Percentiles rank a stretch among this genome's conserved stretches.
phyloP scores from a whole-genome alignment of 2,888 invertebrate species.

The Drosophila pseudotakahashii region DNA sequence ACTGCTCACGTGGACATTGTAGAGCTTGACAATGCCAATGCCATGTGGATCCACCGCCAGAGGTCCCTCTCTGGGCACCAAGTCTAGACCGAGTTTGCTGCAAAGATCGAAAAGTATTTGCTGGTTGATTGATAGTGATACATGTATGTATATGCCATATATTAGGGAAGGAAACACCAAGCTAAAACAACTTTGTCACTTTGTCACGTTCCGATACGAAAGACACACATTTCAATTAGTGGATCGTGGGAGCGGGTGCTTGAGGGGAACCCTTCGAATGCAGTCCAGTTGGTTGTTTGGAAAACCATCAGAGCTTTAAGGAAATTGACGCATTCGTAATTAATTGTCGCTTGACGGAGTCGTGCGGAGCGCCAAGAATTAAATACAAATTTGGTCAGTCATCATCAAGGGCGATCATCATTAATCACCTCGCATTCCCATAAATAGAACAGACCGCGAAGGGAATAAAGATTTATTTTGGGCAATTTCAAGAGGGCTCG shows the following conservation, averaged over 20 bases:
- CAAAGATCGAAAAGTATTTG: constrained; percentile 65
- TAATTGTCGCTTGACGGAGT: constrained; percentile 58
- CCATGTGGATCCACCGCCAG: constrained; percentile 95
- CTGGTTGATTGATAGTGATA: constrained; percentile 29
- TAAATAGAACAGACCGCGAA: constrained; percentile 30
- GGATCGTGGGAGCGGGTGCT: constrained; percentile 14
- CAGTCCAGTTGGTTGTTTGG: constrained; percentile 55
- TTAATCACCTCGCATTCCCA: constrained; percentile 58
- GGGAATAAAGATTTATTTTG: constrained; percentile 16
- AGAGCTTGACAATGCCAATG: constrained; percentile 94
- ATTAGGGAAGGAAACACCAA: constrained; percentile 23
- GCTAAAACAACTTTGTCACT: constrained; percentile 60
- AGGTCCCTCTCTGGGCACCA: constrained; percentile 95
- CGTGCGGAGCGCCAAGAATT: constrained; percentile 53
- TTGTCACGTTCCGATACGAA: constrained; percentile 63
- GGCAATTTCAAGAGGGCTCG: not conserved
- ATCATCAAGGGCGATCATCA: constrained; percentile 51
- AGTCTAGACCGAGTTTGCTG: constrained; percentile 95
- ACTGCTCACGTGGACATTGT: constrained; percentile 91
- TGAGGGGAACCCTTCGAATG: constrained; percentile 19
- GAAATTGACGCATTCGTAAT: constrained; percentile 65
- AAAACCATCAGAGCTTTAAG: constrained; percentile 47
- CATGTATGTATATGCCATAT: too few relatives aligned
- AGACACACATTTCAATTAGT: constrained; percentile 36
- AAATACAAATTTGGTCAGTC: constrained; percentile 69